These are phyloP conservation scores for Chaetura pelagica DNA, from an alignment of 2,113 vertebrate species.

Conservation along the genomic window DNA sequence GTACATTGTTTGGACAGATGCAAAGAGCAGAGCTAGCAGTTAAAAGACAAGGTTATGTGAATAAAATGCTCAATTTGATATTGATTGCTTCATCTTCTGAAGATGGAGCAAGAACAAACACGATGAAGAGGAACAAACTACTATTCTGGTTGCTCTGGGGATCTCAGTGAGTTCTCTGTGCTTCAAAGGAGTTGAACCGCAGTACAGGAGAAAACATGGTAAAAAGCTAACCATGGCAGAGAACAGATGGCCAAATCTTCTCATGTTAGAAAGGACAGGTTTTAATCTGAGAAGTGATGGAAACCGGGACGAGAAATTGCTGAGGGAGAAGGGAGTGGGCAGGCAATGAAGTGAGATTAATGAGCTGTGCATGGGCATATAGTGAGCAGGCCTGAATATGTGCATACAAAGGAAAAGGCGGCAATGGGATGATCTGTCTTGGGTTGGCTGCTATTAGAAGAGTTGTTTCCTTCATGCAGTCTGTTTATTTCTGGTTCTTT, in stretches of 20 bases:
- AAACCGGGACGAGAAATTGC: neutral
- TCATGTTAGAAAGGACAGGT: neutral
- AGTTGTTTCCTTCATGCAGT: neutral
- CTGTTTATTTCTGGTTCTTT: neutral
- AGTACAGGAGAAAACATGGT: neutral
- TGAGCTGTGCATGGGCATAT: neutral
- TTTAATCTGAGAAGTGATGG: neutral
- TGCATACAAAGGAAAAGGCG: neutral
- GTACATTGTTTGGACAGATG: neutral
- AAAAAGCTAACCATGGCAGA: neutral
- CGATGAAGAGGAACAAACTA: neutral
- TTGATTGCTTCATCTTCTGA: neutral
- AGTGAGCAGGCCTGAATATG: accelerated
- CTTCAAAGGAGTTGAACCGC: neutral
- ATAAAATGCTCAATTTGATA: neutral
- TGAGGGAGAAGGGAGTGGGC: neutral
- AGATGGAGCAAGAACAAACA: neutral
- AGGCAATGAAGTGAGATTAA: neutral
- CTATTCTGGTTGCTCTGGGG: neutral
- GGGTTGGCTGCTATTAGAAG: neutral
- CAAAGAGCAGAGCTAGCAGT: neutral
- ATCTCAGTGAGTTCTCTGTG: neutral
- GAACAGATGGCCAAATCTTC: neutral
- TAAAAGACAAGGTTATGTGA: neutral
- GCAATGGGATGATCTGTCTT: accelerated